Base-by-base conservation (phyloP, 1,140 invertebrate genomes). In the Pentalonia nigronervosa region DNA sequence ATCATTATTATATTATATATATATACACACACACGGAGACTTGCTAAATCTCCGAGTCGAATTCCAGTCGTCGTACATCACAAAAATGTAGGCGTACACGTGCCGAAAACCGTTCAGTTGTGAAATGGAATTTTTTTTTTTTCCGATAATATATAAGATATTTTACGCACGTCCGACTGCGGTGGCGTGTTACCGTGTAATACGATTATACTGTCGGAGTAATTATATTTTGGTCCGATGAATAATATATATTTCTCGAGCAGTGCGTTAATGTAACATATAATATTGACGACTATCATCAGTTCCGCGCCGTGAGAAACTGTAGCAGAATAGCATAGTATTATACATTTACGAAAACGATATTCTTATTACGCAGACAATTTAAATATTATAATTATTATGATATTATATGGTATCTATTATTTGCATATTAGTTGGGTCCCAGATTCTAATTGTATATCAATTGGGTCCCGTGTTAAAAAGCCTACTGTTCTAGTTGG, bases 21-120 rank as follows among this genome's bases (percentile, higher is more conserved):
- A 41, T 41, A 4, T 41, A 41, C 41, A 41, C 41, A 76, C 60
- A 56, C 17, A 36, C n/a, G 2, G 7, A 23, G 11, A 9, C 87
- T 14, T 17, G 23, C 34, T 53, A 90, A 90, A 90, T 90, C 53
- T 67, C 89, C 53, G 89, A 90, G 53, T 67, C 89, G 89, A 90
- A 90, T 90, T 90, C 7, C 48, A 14, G 50, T 36, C 89, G 36
- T 20, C 34, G n/a, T 50, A 34, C 20, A 50, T 87, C 60, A 76
- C n/a, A 76, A n/a, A 76, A 76, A 76, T 76, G n/a, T 30, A n/a
- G 30, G 34, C 4, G 25, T 9, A 30, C 89, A 90, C 89, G 89
- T 90, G 89, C 53, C 89, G 89, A 45, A 90, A 67, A 90, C 89
- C 89, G 56, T 90, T 90, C 89, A 25, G 30, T 60, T 67, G 89